A percentile compares a stretch with the other conserved stretches of the same genome.
These are phyloP conservation scores for Ammodytes dubius DNA, from an alignment of 2,113 vertebrate genomes.

Conservation along the genomic window DNA sequence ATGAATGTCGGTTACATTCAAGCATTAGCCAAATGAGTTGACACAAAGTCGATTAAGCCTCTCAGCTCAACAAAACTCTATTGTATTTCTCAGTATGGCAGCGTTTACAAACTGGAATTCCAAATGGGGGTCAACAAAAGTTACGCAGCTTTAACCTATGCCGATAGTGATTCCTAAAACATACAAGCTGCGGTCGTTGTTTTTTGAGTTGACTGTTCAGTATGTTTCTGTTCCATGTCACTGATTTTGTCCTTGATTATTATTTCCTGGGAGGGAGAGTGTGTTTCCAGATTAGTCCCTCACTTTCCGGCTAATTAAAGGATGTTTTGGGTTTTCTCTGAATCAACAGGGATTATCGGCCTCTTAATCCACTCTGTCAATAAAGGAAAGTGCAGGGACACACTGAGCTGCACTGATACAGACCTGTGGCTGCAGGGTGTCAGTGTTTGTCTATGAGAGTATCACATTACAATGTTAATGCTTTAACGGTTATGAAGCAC, in stretches of 20 bases:
- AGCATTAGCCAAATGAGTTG: too few species aligned
- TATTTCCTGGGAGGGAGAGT: constrained; percentile 67
- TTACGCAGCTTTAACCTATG: too few species aligned
- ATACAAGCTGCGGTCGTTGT: not conserved
- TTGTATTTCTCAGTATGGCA: too few species aligned
- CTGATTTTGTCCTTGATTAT: constrained; percentile 41
- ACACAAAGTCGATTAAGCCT: too few species aligned
- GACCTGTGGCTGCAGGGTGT: constrained; percentile 43
- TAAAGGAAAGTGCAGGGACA: constrained; percentile 76
- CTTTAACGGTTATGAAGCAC: constrained; percentile 34
- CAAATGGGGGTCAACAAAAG: too few species aligned
- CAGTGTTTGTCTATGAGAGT: constrained; percentile 19
- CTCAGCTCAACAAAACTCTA: too few species aligned
- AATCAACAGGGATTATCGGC: constrained; percentile 63
- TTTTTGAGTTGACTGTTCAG: not conserved
- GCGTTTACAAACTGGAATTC: too few species aligned
- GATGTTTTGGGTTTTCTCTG: constrained; percentile 74
- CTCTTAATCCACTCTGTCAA: constrained; percentile 78
- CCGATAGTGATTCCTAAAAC: not conserved
- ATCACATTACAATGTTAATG: constrained; percentile 39
- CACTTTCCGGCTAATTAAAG: constrained; percentile 71
- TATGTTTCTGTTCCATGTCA: constrained; percentile 10
- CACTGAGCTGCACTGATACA: constrained; percentile 37
- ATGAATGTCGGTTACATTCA: too few species aligned
- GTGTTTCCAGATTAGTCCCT: constrained; percentile 58